A percentile compares a stretch with the other conserved stretches of the same genome.
Conservation (phyloP, 2,113 vertebrate species). For the Lagopus muta region DNA sequence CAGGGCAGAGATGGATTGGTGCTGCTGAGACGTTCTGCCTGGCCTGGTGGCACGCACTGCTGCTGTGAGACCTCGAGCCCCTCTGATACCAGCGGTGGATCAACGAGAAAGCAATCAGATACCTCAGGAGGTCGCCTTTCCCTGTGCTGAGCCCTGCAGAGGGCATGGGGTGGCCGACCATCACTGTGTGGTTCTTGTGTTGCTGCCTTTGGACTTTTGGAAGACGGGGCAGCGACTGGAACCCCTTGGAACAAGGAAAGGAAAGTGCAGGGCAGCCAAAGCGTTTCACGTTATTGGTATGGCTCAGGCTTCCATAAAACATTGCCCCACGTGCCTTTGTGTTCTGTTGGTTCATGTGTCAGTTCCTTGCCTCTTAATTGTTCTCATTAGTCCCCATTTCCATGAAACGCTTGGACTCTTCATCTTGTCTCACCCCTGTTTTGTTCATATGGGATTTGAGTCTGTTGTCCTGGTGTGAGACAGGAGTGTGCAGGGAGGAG, state of each 20-base stretch:
- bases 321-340: neutral
- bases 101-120: neutral
- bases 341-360: neutral
- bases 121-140: neutral
- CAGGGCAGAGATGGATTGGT: neutral
- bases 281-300: accelerated
- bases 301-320: neutral
- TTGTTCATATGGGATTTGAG: accelerated
- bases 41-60: neutral
- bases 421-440: accelerated
- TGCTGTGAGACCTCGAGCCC: neutral
- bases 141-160: neutral
- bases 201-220: neutral
- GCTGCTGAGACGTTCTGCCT: neutral
- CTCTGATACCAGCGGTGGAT: neutral
- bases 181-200: accelerated
- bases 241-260: neutral
- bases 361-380: neutral
- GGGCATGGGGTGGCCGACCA: neutral
- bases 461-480: neutral
- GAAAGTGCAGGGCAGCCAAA: neutral
- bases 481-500: neutral
- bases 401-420: neutral
- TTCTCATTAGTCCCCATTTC: neutral
- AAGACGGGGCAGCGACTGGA: neutral